Evolutionary conservation across 2,113 vertebrate species (phyloP), one percentile per base, ranked within the genome.

Genomic region (Tretioscincus oriximinensis): DNA sequence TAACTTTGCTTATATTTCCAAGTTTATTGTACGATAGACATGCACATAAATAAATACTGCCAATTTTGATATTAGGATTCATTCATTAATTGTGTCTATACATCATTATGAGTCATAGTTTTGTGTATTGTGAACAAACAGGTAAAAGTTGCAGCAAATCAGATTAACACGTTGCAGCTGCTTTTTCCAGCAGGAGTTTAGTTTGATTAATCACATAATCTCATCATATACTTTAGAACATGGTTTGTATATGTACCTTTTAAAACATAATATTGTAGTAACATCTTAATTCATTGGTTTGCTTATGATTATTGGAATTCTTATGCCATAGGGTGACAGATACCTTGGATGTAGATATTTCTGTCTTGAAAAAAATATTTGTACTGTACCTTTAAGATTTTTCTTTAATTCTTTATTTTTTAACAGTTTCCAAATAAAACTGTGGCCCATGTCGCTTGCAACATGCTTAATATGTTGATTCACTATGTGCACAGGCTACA

Each of bases 381-480:
- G 4, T 65, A 0, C 7, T 51, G n/a, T 1, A 58, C 14, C 18
- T 47, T 26, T 64, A 47, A 72, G 54, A 58, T 58, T 18, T 58
- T 58, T 58, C 54, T 58, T 58, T 16, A 18, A 58, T 58, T 58
- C 54, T 58, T 5, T 58, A 69, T 79, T 80, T 90, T 86, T 82
- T 86, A 89, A 28, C 87, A 99, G 98, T 99, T 99, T 90, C 96
- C 98, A 64, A 99, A 99, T 94, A 99, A 99, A 95, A 97, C 93
- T 3, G 98, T 99, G 20, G 98, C 98, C 2, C 96, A 99, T 64
- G 98, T 99, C 84, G 98, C 98, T 7, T 99, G 98, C 28, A 98
- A 97, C 90, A 97, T 98, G 94, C 95, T 99, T 89, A 97, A 97
- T 88, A 96, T 99, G 88, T 94, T 99, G 81, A 96, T 98, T 92